Base-by-base conservation (phyloP, 2,797 vertebrate genomes). In the Ctenopoma multispine region DNA sequence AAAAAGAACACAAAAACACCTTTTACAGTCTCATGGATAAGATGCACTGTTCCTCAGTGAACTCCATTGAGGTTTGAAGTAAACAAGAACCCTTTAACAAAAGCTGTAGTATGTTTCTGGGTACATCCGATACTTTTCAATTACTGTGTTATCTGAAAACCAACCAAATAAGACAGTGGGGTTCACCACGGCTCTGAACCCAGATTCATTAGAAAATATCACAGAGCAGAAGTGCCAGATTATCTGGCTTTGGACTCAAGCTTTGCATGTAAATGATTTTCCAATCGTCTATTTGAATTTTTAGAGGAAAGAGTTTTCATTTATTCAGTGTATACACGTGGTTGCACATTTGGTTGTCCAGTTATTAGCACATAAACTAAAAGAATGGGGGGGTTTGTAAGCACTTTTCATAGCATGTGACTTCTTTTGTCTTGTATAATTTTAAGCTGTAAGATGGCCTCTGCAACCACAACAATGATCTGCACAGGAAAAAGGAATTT, bases 1-100 rank as follows among this genome's bases (percentile, higher is more conserved):
- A 70, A 72, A 63, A 62, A 13, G 36, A 75, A 62, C 14, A 66
- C 14, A 66, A 40, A 75, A 31, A 55, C 27, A 36, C 36, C 10
- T 36, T 36, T 36, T 21, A 14, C 23, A 29, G 60, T 72, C 55
- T 58, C 20, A 18, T 53, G 49, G 41, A 41, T 24, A 20, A 9
- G 46, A 43, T 40, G 31, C 34, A 34, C 24, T 49, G 65, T 44
- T 38, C 34, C 8, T 62, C 38, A 20, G 72, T 51, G 69, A 59
- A 43, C 58, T 58, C 21, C 15, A 18, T 38, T 50, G 46, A 53
- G 56, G n/a, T 58, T 71, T 74, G 48, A 61, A 63, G 46, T 24
- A 49, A 53, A 24, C 50, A 47, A 44, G 21, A 63, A 41, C 12
- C 7, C 12, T 47, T 66, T 79, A 59, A 63, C 34, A 23, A 5